Conservation (phyloP, 2,797 vertebrate species). For the Allobates femoralis region DNA sequence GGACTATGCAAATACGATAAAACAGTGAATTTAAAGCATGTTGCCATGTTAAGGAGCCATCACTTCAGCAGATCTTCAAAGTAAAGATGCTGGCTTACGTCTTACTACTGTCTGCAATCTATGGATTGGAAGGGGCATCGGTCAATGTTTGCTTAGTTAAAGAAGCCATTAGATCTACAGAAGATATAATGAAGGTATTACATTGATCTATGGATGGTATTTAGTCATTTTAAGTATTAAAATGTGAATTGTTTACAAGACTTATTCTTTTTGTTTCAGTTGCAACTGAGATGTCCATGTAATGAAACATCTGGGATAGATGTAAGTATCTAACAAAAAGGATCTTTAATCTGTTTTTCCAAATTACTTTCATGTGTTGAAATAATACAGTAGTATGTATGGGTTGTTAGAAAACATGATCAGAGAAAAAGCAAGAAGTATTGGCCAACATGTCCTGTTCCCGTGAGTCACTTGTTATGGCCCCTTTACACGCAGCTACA, state of each 20-base stretch:
- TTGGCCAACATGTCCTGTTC: neutral
- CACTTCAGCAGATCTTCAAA: neutral
- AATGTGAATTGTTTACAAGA: neutral
- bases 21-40: conserved; percentile 6
- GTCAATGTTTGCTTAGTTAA: neutral
- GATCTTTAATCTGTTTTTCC: neutral
- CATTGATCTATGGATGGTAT: neutral
- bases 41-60: neutral
- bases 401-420: neutral
- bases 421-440: neutral
- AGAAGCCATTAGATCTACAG: fast-evolving
- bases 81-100: conserved; percentile 18
- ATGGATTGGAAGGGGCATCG: neutral
- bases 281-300: neutral
- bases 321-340: neutral
- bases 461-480: neutral
- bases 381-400: neutral
- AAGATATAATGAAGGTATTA: neutral
- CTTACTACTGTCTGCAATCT: neutral
- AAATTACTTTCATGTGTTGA: neutral
- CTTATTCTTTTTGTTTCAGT: neutral
- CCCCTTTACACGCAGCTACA: too few species aligned
- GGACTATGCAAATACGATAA: conserved; percentile 5
- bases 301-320: neutral
- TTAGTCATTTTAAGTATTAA: neutral